Evolutionary conservation across 2,888 invertebrate genomes (phyloP).

Genomic region (Digitonthophagus gazella): DNA sequence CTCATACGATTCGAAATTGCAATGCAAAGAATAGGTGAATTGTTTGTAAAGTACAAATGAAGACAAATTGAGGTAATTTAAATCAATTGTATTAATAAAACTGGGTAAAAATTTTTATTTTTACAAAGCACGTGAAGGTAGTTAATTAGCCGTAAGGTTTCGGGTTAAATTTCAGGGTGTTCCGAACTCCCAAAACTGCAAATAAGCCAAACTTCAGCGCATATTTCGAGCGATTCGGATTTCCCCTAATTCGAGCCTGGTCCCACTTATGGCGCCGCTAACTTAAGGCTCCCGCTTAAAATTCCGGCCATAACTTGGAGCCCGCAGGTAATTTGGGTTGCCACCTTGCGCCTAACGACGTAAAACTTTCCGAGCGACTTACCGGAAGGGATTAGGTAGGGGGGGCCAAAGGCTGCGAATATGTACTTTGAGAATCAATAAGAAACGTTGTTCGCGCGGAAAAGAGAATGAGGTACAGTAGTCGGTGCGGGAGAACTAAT

Average conservation of each 20-base stretch:
- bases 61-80: no score
- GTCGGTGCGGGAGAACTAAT: neutral
- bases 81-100: no score
- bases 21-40: neutral
- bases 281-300: constrained; percentile 10
- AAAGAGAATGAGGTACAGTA: neutral
- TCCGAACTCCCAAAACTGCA: neutral
- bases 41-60: no score
- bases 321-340: neutral
- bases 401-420: neutral
- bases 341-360: constrained; percentile 7
- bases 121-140: neutral
- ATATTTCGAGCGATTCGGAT: neutral
- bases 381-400: neutral
- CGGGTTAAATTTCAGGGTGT: neutral
- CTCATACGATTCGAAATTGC: neutral
- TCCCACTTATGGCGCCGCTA: neutral
- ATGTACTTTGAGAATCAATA: neutral
- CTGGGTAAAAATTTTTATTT: no score
- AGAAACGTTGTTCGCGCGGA: neutral
- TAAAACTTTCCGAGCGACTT: constrained; percentile 9
- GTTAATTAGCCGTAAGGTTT: neutral
- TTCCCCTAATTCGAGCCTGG: neutral
- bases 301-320: constrained; percentile 6
- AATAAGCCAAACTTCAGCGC: neutral